phyloP scores from a whole-genome alignment of 2,113 vertebrate genomes.

The Odocoileus virginianus region DNA sequence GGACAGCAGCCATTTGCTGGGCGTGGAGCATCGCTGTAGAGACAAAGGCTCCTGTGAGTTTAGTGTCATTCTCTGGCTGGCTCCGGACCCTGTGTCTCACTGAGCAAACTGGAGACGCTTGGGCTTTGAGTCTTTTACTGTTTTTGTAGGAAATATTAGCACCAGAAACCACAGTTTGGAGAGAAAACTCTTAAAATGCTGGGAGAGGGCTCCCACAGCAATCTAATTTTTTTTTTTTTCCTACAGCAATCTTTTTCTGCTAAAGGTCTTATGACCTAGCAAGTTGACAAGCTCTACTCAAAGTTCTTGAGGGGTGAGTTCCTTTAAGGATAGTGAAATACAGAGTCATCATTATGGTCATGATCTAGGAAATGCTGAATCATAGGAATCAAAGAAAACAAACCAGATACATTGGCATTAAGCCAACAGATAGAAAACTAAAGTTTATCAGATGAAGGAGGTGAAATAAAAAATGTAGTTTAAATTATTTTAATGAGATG shows the following conservation, averaged over 20 bases:
- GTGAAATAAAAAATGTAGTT: background rate
- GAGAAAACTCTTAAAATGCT: background rate
- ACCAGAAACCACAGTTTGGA: background rate
- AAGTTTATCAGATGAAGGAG: background rate
- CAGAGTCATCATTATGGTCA: background rate
- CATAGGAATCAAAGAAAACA: background rate
- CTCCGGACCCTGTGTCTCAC: background rate
- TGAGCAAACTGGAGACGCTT: background rate
- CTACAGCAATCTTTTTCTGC: background rate
- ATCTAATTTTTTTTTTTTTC: background rate
- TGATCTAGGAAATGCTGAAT: background rate
- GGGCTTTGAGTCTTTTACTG: background rate
- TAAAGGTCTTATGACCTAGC: background rate
- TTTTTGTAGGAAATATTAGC: background rate
- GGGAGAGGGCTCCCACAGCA: background rate
- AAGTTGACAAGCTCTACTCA: background rate
- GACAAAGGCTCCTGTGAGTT: background rate
- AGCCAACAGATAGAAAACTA: background rate
- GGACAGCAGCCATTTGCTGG: too few relatives aligned
- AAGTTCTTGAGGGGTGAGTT: background rate
- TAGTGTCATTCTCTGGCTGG: accelerated
- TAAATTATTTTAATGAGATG: background rate
- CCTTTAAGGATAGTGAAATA: background rate
- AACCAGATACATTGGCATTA: background rate
- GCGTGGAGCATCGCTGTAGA: accelerated